These are phyloP conservation scores for Zaprionus camerounensis DNA, from an alignment of 1,140 invertebrate genomes.

Conservation along the genomic window DNA sequence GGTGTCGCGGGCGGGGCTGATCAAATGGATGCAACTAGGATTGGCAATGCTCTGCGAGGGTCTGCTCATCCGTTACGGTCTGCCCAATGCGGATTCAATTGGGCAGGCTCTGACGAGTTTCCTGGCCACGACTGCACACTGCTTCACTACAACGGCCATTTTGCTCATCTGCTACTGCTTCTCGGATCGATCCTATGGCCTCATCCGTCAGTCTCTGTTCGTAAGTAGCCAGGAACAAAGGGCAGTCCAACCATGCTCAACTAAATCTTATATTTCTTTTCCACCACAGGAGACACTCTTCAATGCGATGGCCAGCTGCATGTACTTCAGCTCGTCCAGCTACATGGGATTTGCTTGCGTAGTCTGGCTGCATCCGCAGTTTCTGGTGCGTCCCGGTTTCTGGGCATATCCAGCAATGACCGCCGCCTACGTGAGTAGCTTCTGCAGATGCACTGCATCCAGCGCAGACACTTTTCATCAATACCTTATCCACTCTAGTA, in stretches of 20 bases:
- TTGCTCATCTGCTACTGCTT: constrained; percentile 90
- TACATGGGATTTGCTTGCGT: constrained; percentile 91
- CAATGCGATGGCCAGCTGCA: constrained; percentile 89
- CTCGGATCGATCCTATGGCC: constrained; percentile 89
- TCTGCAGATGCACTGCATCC: background rate
- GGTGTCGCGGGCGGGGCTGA: constrained; percentile 88
- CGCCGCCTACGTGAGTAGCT: constrained; percentile 91
- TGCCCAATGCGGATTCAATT: constrained; percentile 88
- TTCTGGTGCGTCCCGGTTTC: constrained; percentile 85
- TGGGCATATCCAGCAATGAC: constrained; percentile 92
- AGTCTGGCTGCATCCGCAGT: constrained; percentile 89
- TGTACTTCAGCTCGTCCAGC: constrained; percentile 90
- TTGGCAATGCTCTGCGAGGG: constrained; percentile 91
- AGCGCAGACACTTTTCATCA: background rate
- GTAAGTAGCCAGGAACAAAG: constrained; percentile 86
- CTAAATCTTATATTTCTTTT: background rate
- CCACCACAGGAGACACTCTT: constrained; percentile 89
- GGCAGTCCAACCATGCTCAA: background rate
- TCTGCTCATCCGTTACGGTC: constrained; percentile 90
- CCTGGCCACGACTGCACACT: constrained; percentile 90
- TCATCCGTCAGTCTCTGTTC: constrained; percentile 91
- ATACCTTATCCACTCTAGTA: constrained; percentile 86
- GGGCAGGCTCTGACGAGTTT: constrained; percentile 90
- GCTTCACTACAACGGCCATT: constrained; percentile 89
- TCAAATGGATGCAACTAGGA: constrained; percentile 91